A percentile compares a stretch with the other conserved stretches of the same genome.
Evolutionary conservation across 2,888 invertebrate species (phyloP).

Genomic region (Onthophagus sagittarius): DNA sequence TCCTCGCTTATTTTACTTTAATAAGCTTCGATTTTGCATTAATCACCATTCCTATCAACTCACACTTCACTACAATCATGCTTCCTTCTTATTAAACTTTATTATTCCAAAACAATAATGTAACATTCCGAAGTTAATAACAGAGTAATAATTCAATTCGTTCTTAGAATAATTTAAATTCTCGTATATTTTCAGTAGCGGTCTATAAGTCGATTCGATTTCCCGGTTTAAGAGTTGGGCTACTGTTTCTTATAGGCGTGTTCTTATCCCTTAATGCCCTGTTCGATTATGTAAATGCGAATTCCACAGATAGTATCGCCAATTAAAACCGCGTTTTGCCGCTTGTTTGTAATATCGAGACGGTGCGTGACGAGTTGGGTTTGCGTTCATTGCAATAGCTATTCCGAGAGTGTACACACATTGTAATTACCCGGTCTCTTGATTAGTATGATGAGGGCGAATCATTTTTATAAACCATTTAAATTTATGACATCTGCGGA

Average conservation of each 20-base stretch:
- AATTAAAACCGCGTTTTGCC: slow-evolving; percentile 17
- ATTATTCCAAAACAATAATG: too few species aligned
- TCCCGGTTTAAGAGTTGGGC: neutral
- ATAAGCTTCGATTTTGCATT: slow-evolving; percentile 24
- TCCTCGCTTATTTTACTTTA: slow-evolving; percentile 26
- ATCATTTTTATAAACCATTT: neutral
- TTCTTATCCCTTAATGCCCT: slow-evolving; percentile 26
- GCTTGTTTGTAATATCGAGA: neutral
- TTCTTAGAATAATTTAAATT: too few species aligned
- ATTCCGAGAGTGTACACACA: neutral
- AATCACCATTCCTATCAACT: slow-evolving; percentile 16
- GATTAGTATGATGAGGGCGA: neutral
- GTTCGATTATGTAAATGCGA: slow-evolving; percentile 28
- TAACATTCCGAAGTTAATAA: too few species aligned
- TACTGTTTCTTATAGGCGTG: neutral
- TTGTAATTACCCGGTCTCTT: neutral
- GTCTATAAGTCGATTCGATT: neutral
- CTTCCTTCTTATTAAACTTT: neutral
- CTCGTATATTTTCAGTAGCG: neutral
- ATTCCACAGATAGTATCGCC: slow-evolving; percentile 17
- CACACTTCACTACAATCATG: neutral
- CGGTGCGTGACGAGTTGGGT: neutral
- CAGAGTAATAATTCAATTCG: neutral
- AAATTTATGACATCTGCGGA: neutral
- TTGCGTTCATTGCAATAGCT: neutral